Evolutionary conservation across 2,797 vertebrate genomes (phyloP).

Genomic region (Anguilla pacifica): DNA sequence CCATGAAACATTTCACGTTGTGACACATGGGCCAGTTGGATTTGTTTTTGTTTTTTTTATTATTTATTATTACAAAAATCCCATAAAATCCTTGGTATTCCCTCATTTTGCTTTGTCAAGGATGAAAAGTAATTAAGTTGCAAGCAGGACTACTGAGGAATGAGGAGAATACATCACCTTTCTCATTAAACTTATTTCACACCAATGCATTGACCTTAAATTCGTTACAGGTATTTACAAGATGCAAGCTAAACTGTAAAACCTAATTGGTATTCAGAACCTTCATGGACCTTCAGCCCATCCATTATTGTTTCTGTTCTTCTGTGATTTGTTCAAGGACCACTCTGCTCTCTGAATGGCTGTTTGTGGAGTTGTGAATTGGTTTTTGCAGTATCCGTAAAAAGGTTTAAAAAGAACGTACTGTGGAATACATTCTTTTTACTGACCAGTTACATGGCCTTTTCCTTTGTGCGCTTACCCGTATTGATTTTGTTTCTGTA

Average conservation of each 20-base stretch:
- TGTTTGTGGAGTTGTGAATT: neutral
- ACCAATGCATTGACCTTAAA: neutral
- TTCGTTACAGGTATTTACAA: neutral
- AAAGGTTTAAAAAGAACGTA: neutral
- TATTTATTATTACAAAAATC: neutral
- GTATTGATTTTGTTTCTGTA: conserved; percentile 8
- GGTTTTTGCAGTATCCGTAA: neutral
- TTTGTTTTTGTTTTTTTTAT: neutral
- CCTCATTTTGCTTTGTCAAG: neutral
- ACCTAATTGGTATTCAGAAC: neutral
- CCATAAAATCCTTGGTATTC: neutral
- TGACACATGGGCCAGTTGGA: neutral
- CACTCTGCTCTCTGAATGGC: neutral
- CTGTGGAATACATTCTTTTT: neutral
- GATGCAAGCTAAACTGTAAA: neutral
- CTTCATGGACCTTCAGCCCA: neutral
- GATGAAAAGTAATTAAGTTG: neutral
- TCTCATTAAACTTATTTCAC: neutral
- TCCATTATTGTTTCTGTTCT: neutral
- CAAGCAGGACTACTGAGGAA: neutral
- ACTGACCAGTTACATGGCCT: neutral
- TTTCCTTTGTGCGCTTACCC: neutral
- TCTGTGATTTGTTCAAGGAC: neutral
- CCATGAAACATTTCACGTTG: neutral
- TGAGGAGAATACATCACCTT: neutral